These are phyloP conservation scores for Xestia ashworthii DNA, from an alignment of 2,888 invertebrate genomes.

Conservation along the genomic window DNA sequence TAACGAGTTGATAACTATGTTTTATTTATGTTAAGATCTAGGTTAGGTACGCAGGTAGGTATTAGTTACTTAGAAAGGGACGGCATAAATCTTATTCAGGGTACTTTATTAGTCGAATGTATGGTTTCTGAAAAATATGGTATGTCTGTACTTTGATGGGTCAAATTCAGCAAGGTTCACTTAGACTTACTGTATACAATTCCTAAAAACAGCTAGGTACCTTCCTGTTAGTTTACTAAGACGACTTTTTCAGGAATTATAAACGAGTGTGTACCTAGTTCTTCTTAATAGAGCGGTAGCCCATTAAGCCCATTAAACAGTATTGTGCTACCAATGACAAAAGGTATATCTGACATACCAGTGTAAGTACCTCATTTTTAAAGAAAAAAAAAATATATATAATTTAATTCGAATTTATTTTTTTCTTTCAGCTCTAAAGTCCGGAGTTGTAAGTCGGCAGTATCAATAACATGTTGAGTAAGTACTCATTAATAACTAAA, in stretches of 20 bases:
- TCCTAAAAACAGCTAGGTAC: not conserved
- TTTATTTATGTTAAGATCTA: slow-evolving; percentile 45
- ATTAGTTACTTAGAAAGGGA: slow-evolving; percentile 28
- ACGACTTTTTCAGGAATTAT: not conserved
- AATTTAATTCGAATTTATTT: not conserved
- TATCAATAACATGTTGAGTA: not conserved
- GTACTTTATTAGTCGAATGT: not conserved
- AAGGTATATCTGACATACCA: not conserved
- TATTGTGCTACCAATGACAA: not conserved
- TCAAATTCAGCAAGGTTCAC: not conserved
- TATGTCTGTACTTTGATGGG: not conserved
- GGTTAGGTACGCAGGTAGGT: slow-evolving; percentile 10
- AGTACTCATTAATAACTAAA: not conserved
- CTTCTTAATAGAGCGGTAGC: not conserved
- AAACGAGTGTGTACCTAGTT: not conserved
- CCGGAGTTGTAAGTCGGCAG: not conserved
- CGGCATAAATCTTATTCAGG: not conserved
- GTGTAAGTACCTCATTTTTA: too few relatives aligned
- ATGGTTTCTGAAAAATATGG: not conserved
- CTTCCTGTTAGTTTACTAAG: not conserved
- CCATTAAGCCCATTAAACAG: not conserved
- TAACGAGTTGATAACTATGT: slow-evolving; percentile 37
- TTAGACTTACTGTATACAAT: not conserved
- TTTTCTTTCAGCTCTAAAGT: not conserved
- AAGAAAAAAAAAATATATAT: not conserved